Percentiles rank a stretch among this genome's conserved stretches.
Conservation (phyloP, 2,888 invertebrate genomes). For the Tinea semifulvella region DNA sequence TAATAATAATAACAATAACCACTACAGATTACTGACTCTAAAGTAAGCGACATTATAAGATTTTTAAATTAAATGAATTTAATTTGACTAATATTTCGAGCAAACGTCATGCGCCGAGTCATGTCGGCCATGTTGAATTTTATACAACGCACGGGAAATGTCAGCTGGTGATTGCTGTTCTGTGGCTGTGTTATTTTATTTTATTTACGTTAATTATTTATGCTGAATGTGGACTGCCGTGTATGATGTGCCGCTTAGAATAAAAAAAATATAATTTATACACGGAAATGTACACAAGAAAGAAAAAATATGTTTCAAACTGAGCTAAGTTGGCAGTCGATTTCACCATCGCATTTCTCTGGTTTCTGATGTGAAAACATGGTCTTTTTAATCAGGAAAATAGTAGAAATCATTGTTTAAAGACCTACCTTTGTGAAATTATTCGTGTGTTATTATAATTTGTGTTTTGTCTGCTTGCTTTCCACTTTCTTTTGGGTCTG, state of each 20-base stretch:
- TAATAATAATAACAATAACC: no score
- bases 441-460: neutral
- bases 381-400: neutral
- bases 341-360: conserved; percentile 60
- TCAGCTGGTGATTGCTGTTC: conserved; percentile 61
- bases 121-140: conserved; percentile 65
- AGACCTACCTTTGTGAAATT: no score
- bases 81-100: conserved; percentile 30
- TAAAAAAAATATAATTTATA: conserved; percentile 1
- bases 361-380: conserved; percentile 54
- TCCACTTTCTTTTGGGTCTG: neutral
- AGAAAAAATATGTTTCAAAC: conserved; percentile 47
- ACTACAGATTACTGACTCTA: no score
- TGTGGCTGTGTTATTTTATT: conserved; percentile 48
- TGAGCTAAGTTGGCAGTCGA: conserved; percentile 46
- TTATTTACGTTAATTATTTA: conserved; percentile 38
- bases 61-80: conserved; percentile 19
- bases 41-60: no score
- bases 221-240: neutral
- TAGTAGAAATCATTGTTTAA: neutral
- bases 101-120: conserved; percentile 53
- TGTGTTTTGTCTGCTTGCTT: neutral
- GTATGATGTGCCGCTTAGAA: conserved; percentile 4
- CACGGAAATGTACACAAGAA: conserved; percentile 17
- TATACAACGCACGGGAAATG: conserved; percentile 64